Conservation (phyloP, 2,113 vertebrate genomes). For the Otocyon megalotis region DNA sequence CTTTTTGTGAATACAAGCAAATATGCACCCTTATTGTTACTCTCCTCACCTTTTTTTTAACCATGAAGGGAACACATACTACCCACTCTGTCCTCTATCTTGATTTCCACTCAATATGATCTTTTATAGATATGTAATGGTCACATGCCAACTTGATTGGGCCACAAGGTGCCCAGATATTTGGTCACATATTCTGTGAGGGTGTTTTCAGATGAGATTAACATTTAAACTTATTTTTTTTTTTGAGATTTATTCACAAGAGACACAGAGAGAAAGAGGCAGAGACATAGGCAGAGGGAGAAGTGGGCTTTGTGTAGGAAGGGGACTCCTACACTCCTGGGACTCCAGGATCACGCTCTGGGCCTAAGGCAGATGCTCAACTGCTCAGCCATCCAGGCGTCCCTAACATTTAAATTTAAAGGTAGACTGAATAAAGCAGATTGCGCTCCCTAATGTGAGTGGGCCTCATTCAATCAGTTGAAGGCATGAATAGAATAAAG, state of each 20-base stretch:
- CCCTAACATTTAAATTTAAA: neutral
- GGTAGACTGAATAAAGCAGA: neutral
- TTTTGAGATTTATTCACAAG: too few relatives aligned
- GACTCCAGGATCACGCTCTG: too few relatives aligned
- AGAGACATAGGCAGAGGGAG: too few relatives aligned
- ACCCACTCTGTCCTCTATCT: neutral
- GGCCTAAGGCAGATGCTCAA: too few relatives aligned
- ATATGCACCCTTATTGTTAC: neutral
- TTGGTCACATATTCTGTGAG: neutral
- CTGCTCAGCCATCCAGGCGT: too few relatives aligned
- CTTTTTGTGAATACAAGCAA: slow-evolving; percentile 8
- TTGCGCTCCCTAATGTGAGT: neutral
- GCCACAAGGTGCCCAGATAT: neutral
- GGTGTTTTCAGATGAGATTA: neutral
- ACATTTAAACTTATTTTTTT: neutral
- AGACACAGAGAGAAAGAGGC: too few relatives aligned
- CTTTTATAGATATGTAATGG: neutral
- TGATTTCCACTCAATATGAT: neutral
- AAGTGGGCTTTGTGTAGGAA: too few relatives aligned
- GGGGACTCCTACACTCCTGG: too few relatives aligned
- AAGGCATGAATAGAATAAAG: neutral
- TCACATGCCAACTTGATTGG: neutral
- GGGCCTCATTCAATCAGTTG: neutral
- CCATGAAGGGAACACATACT: neutral
- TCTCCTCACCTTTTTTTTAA: neutral